phyloP scores from a whole-genome alignment of 1,140 invertebrate genomes.

The Sminthurinus signatus region DNA sequence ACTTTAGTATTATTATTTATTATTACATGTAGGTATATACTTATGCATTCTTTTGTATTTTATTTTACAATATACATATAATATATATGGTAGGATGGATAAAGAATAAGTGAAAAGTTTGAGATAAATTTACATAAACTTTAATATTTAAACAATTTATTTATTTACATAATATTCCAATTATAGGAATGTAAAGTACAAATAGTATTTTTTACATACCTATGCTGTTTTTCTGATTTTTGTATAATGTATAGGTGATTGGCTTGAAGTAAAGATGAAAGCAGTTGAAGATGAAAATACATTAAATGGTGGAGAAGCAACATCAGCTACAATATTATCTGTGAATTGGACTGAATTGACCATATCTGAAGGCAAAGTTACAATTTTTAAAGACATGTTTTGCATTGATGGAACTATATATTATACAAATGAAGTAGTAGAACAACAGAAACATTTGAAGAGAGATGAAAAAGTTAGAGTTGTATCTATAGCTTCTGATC shows the following conservation, averaged over 20 bases:
- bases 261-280: not conserved
- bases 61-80: not conserved
- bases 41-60: not conserved
- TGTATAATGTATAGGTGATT: not conserved
- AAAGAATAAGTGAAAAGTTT: too few species aligned
- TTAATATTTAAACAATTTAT: too few species aligned
- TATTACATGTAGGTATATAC: not conserved
- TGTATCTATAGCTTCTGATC: not conserved
- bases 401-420: not conserved
- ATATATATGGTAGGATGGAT: too few species aligned
- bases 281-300: not conserved
- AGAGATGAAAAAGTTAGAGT: not conserved
- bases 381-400: not conserved
- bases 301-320: not conserved
- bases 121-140: too few species aligned
- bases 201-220: too few species aligned
- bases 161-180: too few species aligned
- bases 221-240: not conserved
- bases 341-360: not conserved
- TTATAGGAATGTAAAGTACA: too few species aligned
- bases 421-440: not conserved
- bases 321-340: not conserved
- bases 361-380: not conserved
- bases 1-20: not conserved
- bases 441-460: not conserved